These are phyloP conservation scores for Daktulosphaira vitifoliae DNA, from an alignment of 1,140 invertebrate genomes.

Conservation along the genomic window DNA sequence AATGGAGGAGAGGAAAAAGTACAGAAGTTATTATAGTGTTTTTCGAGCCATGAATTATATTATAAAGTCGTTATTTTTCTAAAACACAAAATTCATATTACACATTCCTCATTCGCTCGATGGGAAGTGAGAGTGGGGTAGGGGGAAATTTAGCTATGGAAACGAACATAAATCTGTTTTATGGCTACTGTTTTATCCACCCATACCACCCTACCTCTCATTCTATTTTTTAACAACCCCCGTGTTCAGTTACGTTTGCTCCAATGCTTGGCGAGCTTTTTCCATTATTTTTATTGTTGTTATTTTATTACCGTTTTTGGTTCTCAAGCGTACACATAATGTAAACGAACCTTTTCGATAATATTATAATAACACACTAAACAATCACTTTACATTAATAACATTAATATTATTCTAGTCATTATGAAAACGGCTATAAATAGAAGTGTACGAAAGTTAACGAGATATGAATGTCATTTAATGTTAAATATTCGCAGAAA, in stretches of 20 bases:
- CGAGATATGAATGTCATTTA: no score
- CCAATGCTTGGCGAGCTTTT: slow-evolving; percentile 6
- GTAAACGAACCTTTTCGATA: slow-evolving; percentile 14
- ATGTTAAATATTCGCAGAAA: no score
- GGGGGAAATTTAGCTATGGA: neutral
- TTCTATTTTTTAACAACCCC: slow-evolving; percentile 2
- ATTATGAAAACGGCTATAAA: no score
- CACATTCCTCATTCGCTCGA: neutral
- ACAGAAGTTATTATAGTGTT: slow-evolving; percentile 28
- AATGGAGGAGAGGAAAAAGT: neutral
- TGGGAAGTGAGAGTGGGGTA: no score
- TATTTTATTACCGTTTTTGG: slow-evolving; percentile 26
- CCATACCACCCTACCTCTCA: neutral
- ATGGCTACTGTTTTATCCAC: slow-evolving; percentile 17
- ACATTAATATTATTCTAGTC: no score
- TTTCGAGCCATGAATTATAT: slow-evolving; percentile 29
- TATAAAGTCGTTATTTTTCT: slow-evolving; percentile 30
- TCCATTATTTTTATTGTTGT: slow-evolving; percentile 22
- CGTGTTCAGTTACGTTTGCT: slow-evolving; percentile 7
- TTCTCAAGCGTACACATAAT: slow-evolving; percentile 11
- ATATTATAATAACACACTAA: slow-evolving; percentile 1
- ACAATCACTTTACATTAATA: no score
- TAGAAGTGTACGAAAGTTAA: no score
- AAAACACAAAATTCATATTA: slow-evolving; percentile 26
- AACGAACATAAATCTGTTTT: slow-evolving; percentile 30